Conservation (phyloP, 1,140 invertebrate genomes). For the Gyrodactylus salaris region DNA sequence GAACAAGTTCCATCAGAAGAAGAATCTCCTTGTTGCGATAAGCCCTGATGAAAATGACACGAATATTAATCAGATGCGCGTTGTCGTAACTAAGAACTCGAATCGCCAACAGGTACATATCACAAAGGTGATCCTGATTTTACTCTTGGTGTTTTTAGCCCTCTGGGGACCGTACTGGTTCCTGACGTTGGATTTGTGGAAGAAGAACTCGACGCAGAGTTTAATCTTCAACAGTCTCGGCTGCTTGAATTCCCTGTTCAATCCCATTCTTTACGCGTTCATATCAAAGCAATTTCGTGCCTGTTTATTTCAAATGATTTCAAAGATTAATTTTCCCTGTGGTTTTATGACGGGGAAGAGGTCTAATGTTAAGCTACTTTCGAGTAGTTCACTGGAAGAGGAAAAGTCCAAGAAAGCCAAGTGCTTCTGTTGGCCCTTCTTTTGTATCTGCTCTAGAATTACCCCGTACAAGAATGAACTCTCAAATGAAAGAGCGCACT, state of each 20-base stretch:
- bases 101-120: not conserved
- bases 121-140: not conserved
- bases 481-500: no score
- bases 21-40: not conserved
- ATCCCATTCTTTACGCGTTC: not conserved
- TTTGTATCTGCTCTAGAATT: not conserved
- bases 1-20: not conserved
- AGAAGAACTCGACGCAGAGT: not conserved
- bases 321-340: not conserved
- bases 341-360: not conserved
- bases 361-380: not conserved
- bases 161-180: not conserved
- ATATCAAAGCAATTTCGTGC: not conserved
- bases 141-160: not conserved
- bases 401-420: not conserved
- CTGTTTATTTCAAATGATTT: not conserved
- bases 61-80: not conserved
- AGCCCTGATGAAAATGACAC: not conserved
- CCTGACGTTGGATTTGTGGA: not conserved
- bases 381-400: not conserved
- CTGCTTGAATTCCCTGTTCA: not conserved
- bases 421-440: not conserved
- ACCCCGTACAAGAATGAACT: not conserved
- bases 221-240: not conserved
- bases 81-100: not conserved